Evolutionary conservation across 2,797 vertebrate genomes (phyloP), one percentile per base, ranked within the genome.

Genomic region (Galago senegalensis): DNA sequence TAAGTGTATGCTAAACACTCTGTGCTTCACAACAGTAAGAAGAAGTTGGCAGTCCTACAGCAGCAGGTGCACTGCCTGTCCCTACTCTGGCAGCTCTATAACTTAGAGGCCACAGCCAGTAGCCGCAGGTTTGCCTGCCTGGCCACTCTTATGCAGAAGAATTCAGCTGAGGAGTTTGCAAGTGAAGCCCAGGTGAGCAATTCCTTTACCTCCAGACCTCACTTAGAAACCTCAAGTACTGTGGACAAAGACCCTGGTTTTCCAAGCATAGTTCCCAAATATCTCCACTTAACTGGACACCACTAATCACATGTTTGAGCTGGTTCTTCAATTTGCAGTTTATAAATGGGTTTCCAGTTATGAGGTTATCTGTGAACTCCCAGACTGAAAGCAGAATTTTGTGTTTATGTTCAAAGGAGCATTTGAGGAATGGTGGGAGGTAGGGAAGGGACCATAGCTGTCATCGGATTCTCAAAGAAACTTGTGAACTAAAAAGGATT

Each of bases 111-210:
- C 75, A 95, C 93, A 65, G 34, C 96, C 79, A 94, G 73, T 46
- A 87, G 76, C 75, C 89, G 7, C 77, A 92, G 53, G 25, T 89
- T 93, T 43, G 92, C 96, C 73, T 75, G 31, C 43, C 91, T 97
- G 14, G 94, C 95, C 40, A 27, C 40, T 61, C 83, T 94, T 3
- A 97, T 95, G 96, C 96, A 97, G 88, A 90, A 92, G 82, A 97
- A 97, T 63, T 86, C 89, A 92, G 93, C 88, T 0, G 53, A 94
- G 56, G 93, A 89, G 70, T 83, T 90, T 82, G 86, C 89, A 77
- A 79, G 69, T 60, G 93, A 96, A 79, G 70, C 89, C 34, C 96
- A 95, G 89, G 97, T 97, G 43, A 63, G 82, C 29, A 13, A 56
- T 5, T 60, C n/a, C 65, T 73, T 82, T 61, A 77, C 12, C 7